Evolutionary conservation across 2,888 invertebrate genomes (phyloP), one percentile per base, ranked within the genome.

Genomic region (Chrysodeixis includens): DNA sequence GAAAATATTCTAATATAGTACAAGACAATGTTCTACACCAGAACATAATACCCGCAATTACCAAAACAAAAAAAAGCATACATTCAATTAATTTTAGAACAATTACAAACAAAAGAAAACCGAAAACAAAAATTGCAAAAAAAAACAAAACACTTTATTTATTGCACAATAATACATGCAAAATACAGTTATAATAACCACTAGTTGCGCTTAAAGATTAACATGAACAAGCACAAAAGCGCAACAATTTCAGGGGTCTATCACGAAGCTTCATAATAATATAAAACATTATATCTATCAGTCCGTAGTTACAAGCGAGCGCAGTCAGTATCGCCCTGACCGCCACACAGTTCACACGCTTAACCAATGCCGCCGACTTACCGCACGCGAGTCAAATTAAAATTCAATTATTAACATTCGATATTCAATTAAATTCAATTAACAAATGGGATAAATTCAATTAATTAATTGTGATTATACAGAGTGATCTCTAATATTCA

Each of bases 311-410:
- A 16, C 16, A 35, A 44, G 26, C n/a, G n/a, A 10, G 20, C 20
- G 44, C 10, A 49, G 32, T 16, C 49, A 32, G 80, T 81, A 61
- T 56, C 66, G 72, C 70, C 69, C 68, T 67, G 79, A 78, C 62
- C 72, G 71, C 65, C 56, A 62, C 30, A 55, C 26, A 18, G 71
- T 56, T 35, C 83, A 76, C 76, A 65, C 79, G 73, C 62, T 63
- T 61, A 80, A 82, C 87, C 80, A 92, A 92, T 93, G 92, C 90
- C 88, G 90, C 91, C 88, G 65, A 89, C 81, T 63, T 87, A 86
- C 70, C 91, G 91, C 66, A 88, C 90, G 53, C 90, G 94, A 73
- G 94, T 93, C 75, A 94, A 94, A 87, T 92, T 93, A 88, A 93
- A 92, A 88, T 69, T 60, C 59, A 84, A 78, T 84, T 55, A 69